Percentiles rank a stretch among this genome's conserved stretches.
These are phyloP conservation scores for Thereva nobilitata DNA, from an alignment of 2,888 invertebrate genomes.

Conservation along the genomic window DNA sequence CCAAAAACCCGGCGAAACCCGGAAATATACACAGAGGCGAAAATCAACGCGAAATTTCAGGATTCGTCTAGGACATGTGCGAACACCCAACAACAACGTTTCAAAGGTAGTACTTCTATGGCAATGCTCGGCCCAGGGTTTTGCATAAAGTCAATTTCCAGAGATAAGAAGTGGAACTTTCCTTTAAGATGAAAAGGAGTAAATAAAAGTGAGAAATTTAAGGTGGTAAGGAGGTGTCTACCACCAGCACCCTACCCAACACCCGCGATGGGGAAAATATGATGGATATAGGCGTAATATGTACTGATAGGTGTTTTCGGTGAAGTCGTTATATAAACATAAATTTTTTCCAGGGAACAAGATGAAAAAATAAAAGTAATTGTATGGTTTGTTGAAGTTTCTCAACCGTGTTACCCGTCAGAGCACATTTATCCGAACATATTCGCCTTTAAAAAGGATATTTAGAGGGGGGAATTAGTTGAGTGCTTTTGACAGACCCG, in stretches of 20 bases:
- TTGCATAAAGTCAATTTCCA: conserved; percentile 12
- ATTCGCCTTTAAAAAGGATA: conserved; percentile 25
- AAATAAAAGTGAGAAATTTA: too few species aligned
- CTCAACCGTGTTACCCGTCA: conserved; percentile 24
- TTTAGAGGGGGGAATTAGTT: conserved; percentile 24
- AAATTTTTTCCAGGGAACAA: background rate
- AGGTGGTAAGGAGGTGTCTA: too few species aligned
- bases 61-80: conserved; percentile 19
- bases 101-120: conserved; percentile 7
- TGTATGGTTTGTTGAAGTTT: conserved; percentile 9
- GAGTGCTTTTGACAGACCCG: conserved; percentile 25
- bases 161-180: background rate
- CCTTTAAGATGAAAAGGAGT: background rate
- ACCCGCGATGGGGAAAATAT: too few species aligned
- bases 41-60: conserved; percentile 23
- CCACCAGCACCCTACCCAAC: too few species aligned
- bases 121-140: background rate
- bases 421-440: conserved; percentile 11
- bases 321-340: too few species aligned
- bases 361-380: conserved; percentile 11
- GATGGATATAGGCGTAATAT: too few species aligned
- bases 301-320: too few species aligned
- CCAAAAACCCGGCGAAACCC: background rate
- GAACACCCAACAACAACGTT: too few species aligned
- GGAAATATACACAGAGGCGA: conserved; percentile 10